A percentile compares a stretch with the other conserved stretches of the same genome.
Evolutionary conservation across 2,888 invertebrate species (phyloP).

Genomic region (Liopterus haemorrhoidalis): DNA sequence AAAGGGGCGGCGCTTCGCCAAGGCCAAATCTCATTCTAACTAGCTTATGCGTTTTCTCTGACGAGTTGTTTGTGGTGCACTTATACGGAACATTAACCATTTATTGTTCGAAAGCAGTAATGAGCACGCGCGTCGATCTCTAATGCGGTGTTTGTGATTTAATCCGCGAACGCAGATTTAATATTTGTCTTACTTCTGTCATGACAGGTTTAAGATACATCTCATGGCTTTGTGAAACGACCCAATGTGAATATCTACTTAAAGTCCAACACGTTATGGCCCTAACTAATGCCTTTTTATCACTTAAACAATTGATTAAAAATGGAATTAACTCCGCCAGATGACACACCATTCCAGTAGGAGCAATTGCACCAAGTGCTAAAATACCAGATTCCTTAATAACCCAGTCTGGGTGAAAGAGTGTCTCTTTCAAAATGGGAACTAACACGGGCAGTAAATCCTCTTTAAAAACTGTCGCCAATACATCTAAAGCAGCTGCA

Average conservation of each 20-base stretch:
- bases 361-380: conserved; percentile 80
- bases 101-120: too few species aligned
- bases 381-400: conserved; percentile 87
- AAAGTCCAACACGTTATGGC: conserved; percentile 99
- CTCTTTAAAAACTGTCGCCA: conserved; percentile 95
- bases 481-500: conserved; percentile 93
- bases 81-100: too few species aligned
- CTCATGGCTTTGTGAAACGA: conserved; percentile 92
- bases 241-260: conserved; percentile 97
- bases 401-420: conserved; percentile 94
- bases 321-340: conserved; percentile 94
- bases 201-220: conserved; percentile 89
- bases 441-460: conserved; percentile 89
- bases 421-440: conserved; percentile 93
- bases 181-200: conserved; percentile 72
- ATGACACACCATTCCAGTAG: conserved; percentile 92
- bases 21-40: too few species aligned
- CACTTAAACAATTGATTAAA: conserved; percentile 84
- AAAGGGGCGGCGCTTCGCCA: too few species aligned
- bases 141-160: too few species aligned
- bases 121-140: too few species aligned
- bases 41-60: too few species aligned
- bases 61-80: too few species aligned
- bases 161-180: too few species aligned
- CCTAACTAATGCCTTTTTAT: conserved; percentile 92